Base-by-base conservation (phyloP, 2,888 invertebrate species). In the Drosophila ezoana region DNA sequence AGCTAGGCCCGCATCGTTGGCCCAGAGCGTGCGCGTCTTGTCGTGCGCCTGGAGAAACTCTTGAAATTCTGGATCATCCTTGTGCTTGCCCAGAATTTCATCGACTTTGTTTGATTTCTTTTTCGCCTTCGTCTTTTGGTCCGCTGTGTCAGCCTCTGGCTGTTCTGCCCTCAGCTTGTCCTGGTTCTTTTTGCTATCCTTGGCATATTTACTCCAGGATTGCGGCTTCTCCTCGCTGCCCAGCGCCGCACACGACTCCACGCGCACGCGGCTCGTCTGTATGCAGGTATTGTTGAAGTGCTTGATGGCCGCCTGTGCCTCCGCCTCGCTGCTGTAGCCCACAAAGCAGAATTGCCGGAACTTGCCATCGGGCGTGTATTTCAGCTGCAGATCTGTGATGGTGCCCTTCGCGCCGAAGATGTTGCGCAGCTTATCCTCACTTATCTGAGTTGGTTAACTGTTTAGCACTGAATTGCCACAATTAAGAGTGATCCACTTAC, bases 281-380 rank as follows among this genome's bases (percentile, higher is more conserved):
- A 99, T 95, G 90, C 95, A 98, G 2, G 97, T 95, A 64, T 96
- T 95, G 92, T 99, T 94, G 78, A 98, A 97, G 89, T 95, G 95
- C 16, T 95, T 93, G 35, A 95, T 93, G 0, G 99, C 99, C 35
- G 93, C 93, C 49, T 94, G 90, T 0, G 98, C 98, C 89, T 97
- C 96, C 49, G 95, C 95, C 70, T 96, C 96, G 20, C 94, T 95
- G 89, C 96, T 95, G 91, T 95, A 99, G 8, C 99, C 99, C 80
- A 99, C 93, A 90, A 99, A 99, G 4, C 96, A 98, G 93, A 99
- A 99, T 86, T 96, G 95, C 65, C 99, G 94, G 91, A 99, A 99
- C 90, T 95, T 95, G 9, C 99, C 98, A 93, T 97, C 96, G 81
- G 95, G 64, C 0, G 97, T 98, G 89, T 96, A 98, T 91, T 99